Base-by-base conservation (phyloP, 2,113 vertebrate genomes). In the Entosphenus tridentatus region DNA sequence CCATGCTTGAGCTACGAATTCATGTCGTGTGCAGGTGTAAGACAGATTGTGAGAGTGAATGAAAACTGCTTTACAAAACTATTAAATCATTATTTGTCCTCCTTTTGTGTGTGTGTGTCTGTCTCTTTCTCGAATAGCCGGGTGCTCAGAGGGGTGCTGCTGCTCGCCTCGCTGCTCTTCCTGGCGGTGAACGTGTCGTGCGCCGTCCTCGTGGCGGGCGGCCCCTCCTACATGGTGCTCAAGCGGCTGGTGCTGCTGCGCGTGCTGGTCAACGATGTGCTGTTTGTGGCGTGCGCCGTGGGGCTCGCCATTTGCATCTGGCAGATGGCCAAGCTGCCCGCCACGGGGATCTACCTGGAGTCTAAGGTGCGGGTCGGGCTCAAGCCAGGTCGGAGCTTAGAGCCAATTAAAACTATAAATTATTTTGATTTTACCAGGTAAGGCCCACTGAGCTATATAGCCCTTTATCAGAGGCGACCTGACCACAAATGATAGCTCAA, bases 261-360 rank as follows among this genome's bases (percentile, higher is more conserved):
- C 1, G 86, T 87, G 69, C 77, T 96, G 6, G 76, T 93, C 79
- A 96, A 92, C 2, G 87, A 97, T 77, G 85, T 83, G 72, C 85
- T 96, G 39, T 95, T 95, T 73, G 88, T 95, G 73, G 80, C 89
- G 76, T 95, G 87, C 74, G 87, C 89, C 71, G 73, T 95, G 74
- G 89, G 82, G 1, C 80, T 97, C 75, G 85, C 89, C 72, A 81
- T 83, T 74, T 93, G 87, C 78, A 83, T 89, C 82, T 93, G 84
- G 81, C 90, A 86, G 75, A 84, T 93, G 4, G 85, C 88, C 77
- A 95, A 89, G 82, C 86, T 89, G 87, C 89, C 91, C 72, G 89
- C 88, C 18, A 89, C 90, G n/a, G 93, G 89, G 0, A 88, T 95
- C 80, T 97, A 96, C 82, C 87, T 97, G 67, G 88, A 95, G 80